These are phyloP conservation scores for Eufriesea mexicana DNA, from an alignment of 1,140 invertebrate genomes.

Conservation along the genomic window DNA sequence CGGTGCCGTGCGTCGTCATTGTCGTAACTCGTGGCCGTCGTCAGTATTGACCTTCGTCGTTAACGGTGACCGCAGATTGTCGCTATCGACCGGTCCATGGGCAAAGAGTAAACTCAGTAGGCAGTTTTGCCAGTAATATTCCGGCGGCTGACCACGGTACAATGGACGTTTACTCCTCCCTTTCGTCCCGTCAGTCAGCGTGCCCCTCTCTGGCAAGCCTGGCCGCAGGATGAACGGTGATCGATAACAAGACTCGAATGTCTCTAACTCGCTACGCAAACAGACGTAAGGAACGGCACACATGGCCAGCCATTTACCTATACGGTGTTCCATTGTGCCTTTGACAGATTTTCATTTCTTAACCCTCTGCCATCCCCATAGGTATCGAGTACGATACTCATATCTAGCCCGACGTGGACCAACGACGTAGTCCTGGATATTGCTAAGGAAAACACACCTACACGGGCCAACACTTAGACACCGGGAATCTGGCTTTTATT, in stretches of 20 bases:
- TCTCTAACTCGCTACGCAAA: constrained; percentile 29
- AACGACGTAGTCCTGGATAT: constrained; percentile 11
- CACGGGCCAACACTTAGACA: neutral
- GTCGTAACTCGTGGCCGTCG: constrained; percentile 9
- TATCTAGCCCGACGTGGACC: constrained; percentile 9
- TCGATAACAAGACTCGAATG: constrained; percentile 61
- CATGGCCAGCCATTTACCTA: neutral
- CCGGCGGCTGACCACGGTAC: constrained; percentile 54
- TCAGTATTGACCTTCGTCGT: constrained; percentile 48
- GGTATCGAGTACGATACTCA: constrained; percentile 46
- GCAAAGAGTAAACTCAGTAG: constrained; percentile 49
- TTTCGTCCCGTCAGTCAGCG: neutral
- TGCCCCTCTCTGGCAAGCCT: neutral
- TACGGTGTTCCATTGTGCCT: constrained; percentile 27
- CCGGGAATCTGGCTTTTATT: constrained; percentile 58
- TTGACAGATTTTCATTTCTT: constrained; percentile 26
- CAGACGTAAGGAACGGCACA: neutral
- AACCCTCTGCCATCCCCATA: constrained; percentile 9
- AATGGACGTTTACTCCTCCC: constrained; percentile 49
- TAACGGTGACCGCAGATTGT: constrained; percentile 43
- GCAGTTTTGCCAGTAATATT: constrained; percentile 59
- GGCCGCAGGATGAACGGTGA: constrained; percentile 45
- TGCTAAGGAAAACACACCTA: constrained; percentile 37
- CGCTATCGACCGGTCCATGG: constrained; percentile 31
- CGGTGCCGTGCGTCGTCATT: constrained; percentile 21